Percentiles rank a stretch among this genome's conserved stretches.
Conservation (phyloP, 2,888 invertebrate genomes). For the Cremastinae sp. region DNA sequence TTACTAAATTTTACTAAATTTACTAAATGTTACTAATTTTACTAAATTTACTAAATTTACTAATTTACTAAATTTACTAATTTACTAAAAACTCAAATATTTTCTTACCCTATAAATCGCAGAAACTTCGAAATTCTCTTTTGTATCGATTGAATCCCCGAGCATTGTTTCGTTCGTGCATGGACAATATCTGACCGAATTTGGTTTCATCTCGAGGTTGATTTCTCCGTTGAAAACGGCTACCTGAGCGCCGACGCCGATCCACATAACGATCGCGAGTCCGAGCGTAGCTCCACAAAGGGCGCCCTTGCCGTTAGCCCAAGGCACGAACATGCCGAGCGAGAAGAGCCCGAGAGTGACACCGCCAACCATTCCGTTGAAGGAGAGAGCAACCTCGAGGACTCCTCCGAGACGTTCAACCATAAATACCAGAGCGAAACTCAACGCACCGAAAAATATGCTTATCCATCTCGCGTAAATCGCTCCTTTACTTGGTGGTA, state of each 20-base stretch:
- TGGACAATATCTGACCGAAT: conserved; percentile 82
- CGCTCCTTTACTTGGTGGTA: conserved; percentile 90
- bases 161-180: conserved; percentile 78
- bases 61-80: too few species aligned
- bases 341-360: conserved; percentile 93
- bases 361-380: conserved; percentile 94
- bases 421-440: conserved; percentile 91
- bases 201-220: conserved; percentile 79
- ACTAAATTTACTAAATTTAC: background rate
- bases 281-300: conserved; percentile 84
- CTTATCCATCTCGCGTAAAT: conserved; percentile 86
- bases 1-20: too few species aligned
- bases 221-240: conserved; percentile 81
- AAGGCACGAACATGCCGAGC: conserved; percentile 93
- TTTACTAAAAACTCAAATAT: background rate
- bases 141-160: background rate
- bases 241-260: conserved; percentile 86
- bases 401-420: conserved; percentile 94
- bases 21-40: background rate
- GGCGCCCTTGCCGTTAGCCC: conserved; percentile 91
- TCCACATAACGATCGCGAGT: conserved; percentile 83
- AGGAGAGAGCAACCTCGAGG: conserved; percentile 89
- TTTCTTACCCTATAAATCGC: conserved; percentile 73
- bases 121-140: conserved; percentile 64
- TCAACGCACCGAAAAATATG: conserved; percentile 86